Conservation (phyloP, 1,140 invertebrate species). For the Scaptomyza montana region DNA sequence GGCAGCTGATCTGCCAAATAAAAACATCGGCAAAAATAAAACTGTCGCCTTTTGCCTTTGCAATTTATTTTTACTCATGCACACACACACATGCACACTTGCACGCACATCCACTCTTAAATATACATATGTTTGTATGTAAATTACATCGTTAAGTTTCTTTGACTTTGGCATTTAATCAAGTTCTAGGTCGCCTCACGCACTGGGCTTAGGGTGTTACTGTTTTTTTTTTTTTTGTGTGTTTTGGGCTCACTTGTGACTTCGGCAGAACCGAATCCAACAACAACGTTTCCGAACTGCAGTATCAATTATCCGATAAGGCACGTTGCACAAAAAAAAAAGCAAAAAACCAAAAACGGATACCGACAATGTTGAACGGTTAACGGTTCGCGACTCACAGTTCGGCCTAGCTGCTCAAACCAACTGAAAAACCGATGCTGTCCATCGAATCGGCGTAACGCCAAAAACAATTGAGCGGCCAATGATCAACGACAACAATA, state of each 20-base stretch:
- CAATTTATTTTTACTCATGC: slow-evolving; percentile 41
- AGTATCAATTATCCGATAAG: too few species aligned
- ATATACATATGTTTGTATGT: too few species aligned
- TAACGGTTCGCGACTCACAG: neutral
- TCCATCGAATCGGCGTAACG: slow-evolving; percentile 17
- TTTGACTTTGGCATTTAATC: slow-evolving; percentile 35
- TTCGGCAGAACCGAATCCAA: neutral
- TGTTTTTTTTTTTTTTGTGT: neutral
- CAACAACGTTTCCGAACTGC: too few species aligned
- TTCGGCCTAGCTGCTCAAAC: slow-evolving; percentile 31
- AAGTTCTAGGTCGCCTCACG: slow-evolving; percentile 37
- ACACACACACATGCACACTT: too few species aligned
- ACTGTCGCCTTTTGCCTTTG: slow-evolving; percentile 7
- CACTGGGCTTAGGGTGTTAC: neutral
- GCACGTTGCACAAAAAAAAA: neutral
- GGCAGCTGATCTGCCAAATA: slow-evolving; percentile 33
- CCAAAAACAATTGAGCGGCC: slow-evolving; percentile 22
- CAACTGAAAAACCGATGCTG: slow-evolving; percentile 31
- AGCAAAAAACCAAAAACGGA: neutral
- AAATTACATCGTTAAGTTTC: slow-evolving; percentile 22
- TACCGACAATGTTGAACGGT: neutral
- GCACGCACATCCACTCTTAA: slow-evolving; percentile 5
- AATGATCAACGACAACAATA: neutral
- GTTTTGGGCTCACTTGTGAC: neutral
- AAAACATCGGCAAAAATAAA: slow-evolving; percentile 1